Base-by-base conservation (phyloP, 2,113 vertebrate species). In the Ptychochromis oligacanthus region DNA sequence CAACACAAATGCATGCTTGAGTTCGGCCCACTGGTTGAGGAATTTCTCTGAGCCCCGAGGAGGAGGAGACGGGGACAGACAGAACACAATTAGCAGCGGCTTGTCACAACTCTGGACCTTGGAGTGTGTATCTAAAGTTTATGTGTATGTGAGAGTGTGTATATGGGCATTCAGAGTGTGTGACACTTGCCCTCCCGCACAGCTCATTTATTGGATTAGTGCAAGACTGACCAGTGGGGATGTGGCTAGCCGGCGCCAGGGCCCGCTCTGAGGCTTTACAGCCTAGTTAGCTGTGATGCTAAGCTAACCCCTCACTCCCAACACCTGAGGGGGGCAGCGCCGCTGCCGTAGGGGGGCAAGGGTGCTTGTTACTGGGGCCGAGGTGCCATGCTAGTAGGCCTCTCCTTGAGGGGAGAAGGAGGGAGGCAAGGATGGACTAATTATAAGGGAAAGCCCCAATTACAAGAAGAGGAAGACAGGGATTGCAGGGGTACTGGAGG, bases 191-290 rank as follows among this genome's bases (percentile, higher is more conserved):
- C 92, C 89, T 91, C 87, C 81, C 76, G 79, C 74, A 77, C 92
- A 87, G 84, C 91, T 94, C 93, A 92, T 94, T 94, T 95, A 95
- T 93, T 93, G 91, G 91, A 95, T 95, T 94, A 95, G 94, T 88
- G 83, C 89, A 79, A 89, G 82, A 81, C 90, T 93, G 90, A 93
- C 92, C 93, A 93, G 90, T 90, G 91, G 90, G 90, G 90, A 93
- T 92, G 82, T 84, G 88, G 90, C 89, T 59, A 78, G 84, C 91
- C 70, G 87, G 92, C 90, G 88, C 93, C 93, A 87, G 82, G 89
- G 59, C 64, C 80, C 14, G 90, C 92, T 94, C 87, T 52, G 55
- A 87, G 93, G 92, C 90, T 85, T 79, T 77, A 6, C 57, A 65
- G 85, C 90, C 88, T 92, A 88, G 90, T 91, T 92, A 91, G 93